A percentile compares a stretch with the other conserved stretches of the same genome.
Conservation (phyloP, 1,140 invertebrate species). For the Amyelois transitella region DNA sequence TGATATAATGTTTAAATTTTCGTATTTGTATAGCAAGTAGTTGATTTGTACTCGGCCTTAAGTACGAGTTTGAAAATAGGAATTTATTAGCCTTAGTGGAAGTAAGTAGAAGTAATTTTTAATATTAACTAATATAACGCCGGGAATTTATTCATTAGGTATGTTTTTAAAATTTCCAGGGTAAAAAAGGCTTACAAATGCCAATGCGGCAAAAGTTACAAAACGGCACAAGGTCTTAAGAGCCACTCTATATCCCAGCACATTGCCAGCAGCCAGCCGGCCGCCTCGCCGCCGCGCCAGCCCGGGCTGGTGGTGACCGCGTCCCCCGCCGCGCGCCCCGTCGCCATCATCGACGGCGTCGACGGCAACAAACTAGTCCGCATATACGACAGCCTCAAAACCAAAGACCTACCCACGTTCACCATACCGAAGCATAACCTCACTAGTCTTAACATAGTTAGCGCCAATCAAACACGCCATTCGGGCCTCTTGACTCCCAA, state of each 20-base stretch:
- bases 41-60: too few relatives aligned
- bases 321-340: slow-evolving; percentile 32
- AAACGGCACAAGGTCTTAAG: slow-evolving; percentile 83
- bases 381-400: slow-evolving; percentile 59
- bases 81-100: too few relatives aligned
- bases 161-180: slow-evolving; percentile 66
- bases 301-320: slow-evolving; percentile 52
- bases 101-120: too few relatives aligned
- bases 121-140: not conserved
- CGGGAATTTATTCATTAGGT: not conserved
- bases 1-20: too few relatives aligned
- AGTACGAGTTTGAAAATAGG: too few relatives aligned
- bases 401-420: slow-evolving; percentile 47
- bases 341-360: slow-evolving; percentile 35
- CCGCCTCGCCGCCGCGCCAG: slow-evolving; percentile 4
- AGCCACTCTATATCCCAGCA: slow-evolving; percentile 80
- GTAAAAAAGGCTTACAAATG: slow-evolving; percentile 86
- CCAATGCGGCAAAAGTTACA: slow-evolving; percentile 89
- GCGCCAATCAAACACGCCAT: slow-evolving; percentile 29
- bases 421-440: slow-evolving; percentile 56
- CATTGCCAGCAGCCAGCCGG: slow-evolving; percentile 39
- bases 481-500: slow-evolving; percentile 31
- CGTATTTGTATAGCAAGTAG: too few relatives aligned
- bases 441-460: slow-evolving; percentile 43
- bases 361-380: slow-evolving; percentile 58